A percentile compares a stretch with the other conserved stretches of the same genome.
Evolutionary conservation across 2,888 invertebrate genomes (phyloP).

Genomic region (Venustoraphidia nigricollis): DNA sequence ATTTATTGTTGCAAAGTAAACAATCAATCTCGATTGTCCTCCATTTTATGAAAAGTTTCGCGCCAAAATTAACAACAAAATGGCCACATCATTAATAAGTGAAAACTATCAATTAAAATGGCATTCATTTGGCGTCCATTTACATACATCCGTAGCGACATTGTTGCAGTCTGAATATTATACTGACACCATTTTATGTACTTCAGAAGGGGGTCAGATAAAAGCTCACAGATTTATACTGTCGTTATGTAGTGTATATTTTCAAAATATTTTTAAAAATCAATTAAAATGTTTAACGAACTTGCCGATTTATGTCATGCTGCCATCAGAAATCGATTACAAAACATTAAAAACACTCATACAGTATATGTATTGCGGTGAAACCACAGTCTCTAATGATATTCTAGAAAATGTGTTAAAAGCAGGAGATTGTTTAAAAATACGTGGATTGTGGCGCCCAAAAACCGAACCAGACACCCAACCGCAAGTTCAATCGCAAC

Average conservation of each 20-base stretch:
- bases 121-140: conserved; percentile 71
- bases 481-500: conserved; percentile 15
- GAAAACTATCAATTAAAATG: conserved; percentile 82
- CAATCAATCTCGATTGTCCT: neutral
- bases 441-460: conserved; percentile 65
- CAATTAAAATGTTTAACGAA: conserved; percentile 19
- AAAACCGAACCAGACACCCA: conserved; percentile 33
- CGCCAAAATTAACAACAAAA: conserved; percentile 16
- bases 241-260: conserved; percentile 61
- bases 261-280: conserved; percentile 35
- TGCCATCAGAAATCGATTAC: conserved; percentile 68
- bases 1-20: neutral
- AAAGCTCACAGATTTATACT: conserved; percentile 74
- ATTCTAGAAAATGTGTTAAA: conserved; percentile 64
- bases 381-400: conserved; percentile 74
- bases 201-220: conserved; percentile 63
- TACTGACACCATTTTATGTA: conserved; percentile 67
- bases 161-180: conserved; percentile 58
- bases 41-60: neutral
- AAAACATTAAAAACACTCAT: conserved; percentile 66
- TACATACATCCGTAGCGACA: conserved; percentile 68
- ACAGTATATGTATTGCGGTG: conserved; percentile 71
- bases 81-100: conserved; percentile 31
- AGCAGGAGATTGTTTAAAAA: conserved; percentile 68
- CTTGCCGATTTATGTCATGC: conserved; percentile 45